These are phyloP conservation scores for Epizoanthus rinbou DNA, from an alignment of 92 coral and sea anemone species.

Conservation along the genomic window DNA sequence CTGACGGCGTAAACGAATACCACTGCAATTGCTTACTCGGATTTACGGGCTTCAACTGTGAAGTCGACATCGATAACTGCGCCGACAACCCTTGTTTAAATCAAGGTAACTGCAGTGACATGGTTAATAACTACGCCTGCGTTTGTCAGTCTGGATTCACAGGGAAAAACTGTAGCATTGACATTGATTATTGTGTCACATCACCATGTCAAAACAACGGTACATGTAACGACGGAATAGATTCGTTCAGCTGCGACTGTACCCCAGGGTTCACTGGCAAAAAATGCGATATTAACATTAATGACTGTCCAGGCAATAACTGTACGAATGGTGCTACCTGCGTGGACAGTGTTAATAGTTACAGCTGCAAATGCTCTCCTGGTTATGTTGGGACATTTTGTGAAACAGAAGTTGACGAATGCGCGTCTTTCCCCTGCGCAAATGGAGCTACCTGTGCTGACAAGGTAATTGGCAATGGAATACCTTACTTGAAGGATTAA, in stretches of 20 bases:
- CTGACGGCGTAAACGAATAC: slow-evolving; percentile 27
- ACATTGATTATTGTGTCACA: slow-evolving; percentile 27
- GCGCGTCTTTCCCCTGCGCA: slow-evolving; percentile 5
- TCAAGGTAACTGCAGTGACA: slow-evolving; percentile 26
- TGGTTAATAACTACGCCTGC: slow-evolving; percentile 18
- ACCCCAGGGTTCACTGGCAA: background rate
- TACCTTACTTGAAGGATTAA: background rate
- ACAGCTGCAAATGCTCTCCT: slow-evolving; percentile 1
- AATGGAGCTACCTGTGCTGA: slow-evolving; percentile 29
- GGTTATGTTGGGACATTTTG: slow-evolving; percentile 5
- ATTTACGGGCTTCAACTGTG: slow-evolving; percentile 41
- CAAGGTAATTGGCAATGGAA: slow-evolving; percentile 16
- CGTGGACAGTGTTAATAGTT: background rate
- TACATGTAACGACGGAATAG: slow-evolving; percentile 16
- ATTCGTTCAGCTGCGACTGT: slow-evolving; percentile 20
- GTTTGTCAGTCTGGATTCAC: slow-evolving; percentile 1
- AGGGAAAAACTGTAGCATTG: slow-evolving; percentile 24
- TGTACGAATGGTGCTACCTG: slow-evolving; percentile 22
- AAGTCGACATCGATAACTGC: slow-evolving; percentile 39
- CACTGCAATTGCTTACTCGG: slow-evolving; percentile 30
- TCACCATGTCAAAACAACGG: slow-evolving; percentile 36
- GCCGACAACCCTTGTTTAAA: slow-evolving; percentile 49
- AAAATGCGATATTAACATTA: background rate
- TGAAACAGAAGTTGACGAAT: slow-evolving; percentile 12
- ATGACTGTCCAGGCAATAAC: background rate